Base-by-base conservation (phyloP, 2,888 invertebrate genomes). In the Lithophane ornitopus region DNA sequence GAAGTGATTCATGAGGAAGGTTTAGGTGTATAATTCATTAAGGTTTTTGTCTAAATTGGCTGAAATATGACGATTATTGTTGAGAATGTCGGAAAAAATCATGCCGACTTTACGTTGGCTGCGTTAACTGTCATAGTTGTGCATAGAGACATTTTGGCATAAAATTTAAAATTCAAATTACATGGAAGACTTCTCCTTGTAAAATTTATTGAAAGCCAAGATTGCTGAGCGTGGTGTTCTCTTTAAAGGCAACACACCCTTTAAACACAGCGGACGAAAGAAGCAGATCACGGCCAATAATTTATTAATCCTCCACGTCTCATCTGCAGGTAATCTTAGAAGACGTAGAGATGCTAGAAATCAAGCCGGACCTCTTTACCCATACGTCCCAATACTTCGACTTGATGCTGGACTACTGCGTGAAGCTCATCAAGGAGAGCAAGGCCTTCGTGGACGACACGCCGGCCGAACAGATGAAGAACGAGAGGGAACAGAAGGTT, bases 341-440 rank as follows among this genome's bases (percentile, higher is more conserved):
- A 93, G 99, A 99, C 94, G 97, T 99, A 46, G 97, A 98, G 83
- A 97, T 99, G 97, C 94, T 99, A 68, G 98, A 99, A 91, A 98
- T 99, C 73, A 98, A 98, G 90, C 99, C 99, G 0, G 99, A 99
- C 93, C 92, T 97, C 69, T 99, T 99, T 93, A 99, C 99, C 0
- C 99, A 99, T 93, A 99, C 99, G 0, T 99, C 99, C 0, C 98
- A 99, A 93, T 98, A 99, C 94, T 99, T 99, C 94, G 99, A 99
- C 90, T 93, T 98, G 77, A 98, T 99, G 98, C 92, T 99, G 78
- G 97, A 97, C 26, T 98, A 98, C 90, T 99, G 99, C 92, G 99
- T 98, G 91, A 97, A 98, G 92, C 95, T 99, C 87, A 96, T 99
- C 59, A 98, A 97, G 86, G 98, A 98, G 61, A 98, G 98, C n/a